Percentiles rank a stretch among this genome's conserved stretches.
phyloP scores from a whole-genome alignment of 2,113 vertebrate genomes.

The Cisticola juncidis region DNA sequence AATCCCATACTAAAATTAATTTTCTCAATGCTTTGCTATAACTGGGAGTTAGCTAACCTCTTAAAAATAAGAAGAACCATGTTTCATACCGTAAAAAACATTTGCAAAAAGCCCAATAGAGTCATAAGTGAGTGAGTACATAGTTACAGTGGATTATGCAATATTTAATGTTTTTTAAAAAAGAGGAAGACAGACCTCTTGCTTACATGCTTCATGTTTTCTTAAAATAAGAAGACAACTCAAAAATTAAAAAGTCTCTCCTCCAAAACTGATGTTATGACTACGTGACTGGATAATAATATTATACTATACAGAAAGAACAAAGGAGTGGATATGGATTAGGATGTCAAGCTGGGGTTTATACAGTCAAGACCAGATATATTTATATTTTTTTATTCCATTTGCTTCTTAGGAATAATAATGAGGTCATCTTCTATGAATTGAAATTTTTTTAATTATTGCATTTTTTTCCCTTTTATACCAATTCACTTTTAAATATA shows the following conservation, averaged over 20 bases:
- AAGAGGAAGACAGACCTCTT: background rate
- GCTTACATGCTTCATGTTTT: background rate
- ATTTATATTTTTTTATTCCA: background rate
- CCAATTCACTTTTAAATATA: background rate
- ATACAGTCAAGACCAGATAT: background rate
- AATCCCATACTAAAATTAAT: background rate
- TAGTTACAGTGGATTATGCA: background rate
- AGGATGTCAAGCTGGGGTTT: background rate
- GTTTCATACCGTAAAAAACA: background rate
- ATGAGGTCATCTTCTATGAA: background rate
- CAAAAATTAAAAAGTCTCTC: background rate
- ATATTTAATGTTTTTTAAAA: background rate
- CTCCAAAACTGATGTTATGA: background rate
- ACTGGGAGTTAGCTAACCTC: background rate
- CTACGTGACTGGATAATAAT: background rate
- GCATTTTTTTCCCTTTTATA: background rate
- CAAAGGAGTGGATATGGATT: background rate
- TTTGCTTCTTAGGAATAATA: background rate
- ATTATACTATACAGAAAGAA: background rate
- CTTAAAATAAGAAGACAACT: background rate
- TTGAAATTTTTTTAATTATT: background rate
- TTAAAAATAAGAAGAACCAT: background rate
- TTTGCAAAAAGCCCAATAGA: background rate
- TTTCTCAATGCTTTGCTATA: background rate
- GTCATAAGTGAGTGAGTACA: background rate